Percentiles rank a stretch among this genome's conserved stretches.
Conservation (phyloP, 2,888 invertebrate species). For the Caenorhabditis drosophilae region DNA sequence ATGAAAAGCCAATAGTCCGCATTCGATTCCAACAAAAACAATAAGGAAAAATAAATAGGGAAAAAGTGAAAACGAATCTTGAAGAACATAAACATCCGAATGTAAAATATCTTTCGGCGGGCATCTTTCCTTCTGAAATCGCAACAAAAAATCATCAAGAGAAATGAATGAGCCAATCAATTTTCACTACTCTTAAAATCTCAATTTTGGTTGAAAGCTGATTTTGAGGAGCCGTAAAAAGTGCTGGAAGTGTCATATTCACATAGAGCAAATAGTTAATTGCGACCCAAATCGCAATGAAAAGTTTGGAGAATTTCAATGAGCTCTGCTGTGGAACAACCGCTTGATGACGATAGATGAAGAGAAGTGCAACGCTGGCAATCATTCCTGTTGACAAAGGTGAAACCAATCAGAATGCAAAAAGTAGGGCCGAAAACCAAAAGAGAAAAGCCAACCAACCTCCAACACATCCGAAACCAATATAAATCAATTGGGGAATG, state of each 20-base stretch:
- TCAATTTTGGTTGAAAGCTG: constrained; percentile 10
- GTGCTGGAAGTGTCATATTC: constrained; percentile 11
- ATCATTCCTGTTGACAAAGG: constrained; percentile 14
- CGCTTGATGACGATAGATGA: constrained; percentile 20
- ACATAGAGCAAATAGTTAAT: constrained; percentile 12
- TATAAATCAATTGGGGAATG: constrained; percentile 4
- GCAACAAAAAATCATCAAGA: not conserved
- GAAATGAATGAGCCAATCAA: not conserved
- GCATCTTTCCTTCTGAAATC: constrained; percentile 8
- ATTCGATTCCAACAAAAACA: constrained; percentile 14
- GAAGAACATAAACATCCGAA: constrained; percentile 13
- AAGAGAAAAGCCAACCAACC: not conserved
- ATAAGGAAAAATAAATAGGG: constrained; percentile 15
- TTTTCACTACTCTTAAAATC: constrained; percentile 5
- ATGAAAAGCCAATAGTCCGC: constrained; percentile 19
- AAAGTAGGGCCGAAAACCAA: no score
- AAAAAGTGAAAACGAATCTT: not conserved
- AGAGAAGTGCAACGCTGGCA: constrained; percentile 15
- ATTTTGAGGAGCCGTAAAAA: constrained; percentile 7
- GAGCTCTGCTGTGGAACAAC: not conserved
- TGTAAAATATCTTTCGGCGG: constrained; percentile 19
- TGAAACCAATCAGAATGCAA: no score
- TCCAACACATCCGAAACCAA: constrained; percentile 19
- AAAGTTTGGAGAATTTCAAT: not conserved
- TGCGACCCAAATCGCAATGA: not conserved